Percentiles rank a stretch among this genome's conserved stretches.
Evolutionary conservation across 2,113 vertebrate genomes (phyloP).

Genomic region (Sitta europaea): DNA sequence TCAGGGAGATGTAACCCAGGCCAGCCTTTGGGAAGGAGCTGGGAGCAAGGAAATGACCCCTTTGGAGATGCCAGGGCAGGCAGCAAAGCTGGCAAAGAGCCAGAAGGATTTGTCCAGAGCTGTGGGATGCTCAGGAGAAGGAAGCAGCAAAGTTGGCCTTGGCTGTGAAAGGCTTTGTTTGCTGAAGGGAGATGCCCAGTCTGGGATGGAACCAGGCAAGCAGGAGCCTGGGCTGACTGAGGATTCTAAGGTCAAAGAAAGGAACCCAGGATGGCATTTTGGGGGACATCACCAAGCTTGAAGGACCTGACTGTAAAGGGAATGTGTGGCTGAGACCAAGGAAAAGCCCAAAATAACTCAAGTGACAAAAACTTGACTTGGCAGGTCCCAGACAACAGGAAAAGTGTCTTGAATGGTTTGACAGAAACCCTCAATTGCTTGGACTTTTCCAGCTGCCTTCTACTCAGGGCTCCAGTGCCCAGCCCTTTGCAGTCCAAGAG

Average conservation of each 20-base stretch:
- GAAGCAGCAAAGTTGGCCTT: not conserved
- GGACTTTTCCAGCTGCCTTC: not conserved
- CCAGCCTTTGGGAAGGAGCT: not conserved
- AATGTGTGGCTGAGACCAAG: not conserved
- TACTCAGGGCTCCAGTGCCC: not conserved
- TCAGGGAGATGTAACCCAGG: not conserved
- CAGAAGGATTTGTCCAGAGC: not conserved
- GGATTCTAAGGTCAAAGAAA: not conserved
- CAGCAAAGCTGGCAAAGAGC: not conserved
- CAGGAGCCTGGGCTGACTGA: not conserved
- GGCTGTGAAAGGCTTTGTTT: not conserved
- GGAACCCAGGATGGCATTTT: fast-evolving
- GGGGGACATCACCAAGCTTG: not conserved
- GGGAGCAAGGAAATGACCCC: not conserved
- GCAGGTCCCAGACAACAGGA: not conserved
- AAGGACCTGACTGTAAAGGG: not conserved
- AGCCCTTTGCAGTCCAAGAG: not conserved
- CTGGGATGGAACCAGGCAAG: not conserved
- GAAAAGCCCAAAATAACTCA: not conserved
- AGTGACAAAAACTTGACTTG: not conserved
- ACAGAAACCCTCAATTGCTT: not conserved
- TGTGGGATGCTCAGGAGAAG: not conserved
- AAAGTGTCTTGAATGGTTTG: not conserved
- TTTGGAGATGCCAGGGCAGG: not conserved
- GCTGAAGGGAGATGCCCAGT: not conserved